Evolutionary conservation across 2,888 invertebrate species (phyloP), one percentile per base, ranked within the genome.

Genomic region (Diarsia dahlii): DNA sequence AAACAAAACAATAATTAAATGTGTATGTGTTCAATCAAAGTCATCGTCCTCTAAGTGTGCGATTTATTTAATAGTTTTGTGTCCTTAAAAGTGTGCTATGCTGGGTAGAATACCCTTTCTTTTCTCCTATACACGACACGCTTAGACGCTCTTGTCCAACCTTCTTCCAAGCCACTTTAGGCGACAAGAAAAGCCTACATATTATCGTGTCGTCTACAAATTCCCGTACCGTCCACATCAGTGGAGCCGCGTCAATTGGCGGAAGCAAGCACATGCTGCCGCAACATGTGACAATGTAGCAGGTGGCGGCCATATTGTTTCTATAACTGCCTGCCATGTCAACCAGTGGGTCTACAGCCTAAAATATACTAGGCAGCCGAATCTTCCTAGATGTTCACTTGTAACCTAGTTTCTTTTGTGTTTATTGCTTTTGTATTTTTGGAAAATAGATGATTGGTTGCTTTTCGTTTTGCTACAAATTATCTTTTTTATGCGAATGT

Each of bases 231-330:
- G 90, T 87, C 15, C 45, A 3, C 0, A 39, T 82, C 87, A 93
- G 85, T 89, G 95, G 89, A 89, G 50, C 84, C 73, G 58, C 62
- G 77, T 70, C 82, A 85, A 91, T 91, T 91, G 91, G 92, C 95
- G 95, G 95, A 95, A 95, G 93, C 93, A 75, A 85, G 77, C 93
- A 94, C 94, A 95, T 94, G 93, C 93, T 94, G 86, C 79, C 91
- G 81, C 93, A 92, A 92, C 93, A 93, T 95, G 94, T 93, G 95
- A 92, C 92, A 91, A 85, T 84, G 76, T 69, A 89, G 84, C 94
- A 94, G 95, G 95, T 94, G 95, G 94, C 90, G 69, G 84, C 93
- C 94, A 94, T 87, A 92, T 92, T 89, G 78, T 86, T 88, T 91
- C 91, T 93, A 92, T 93, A 90, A 94, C 92, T 91, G 91, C 92